Evolutionary conservation across 1,140 invertebrate species (phyloP).

Genomic region (Paramacrobiotus metropolitanus): DNA sequence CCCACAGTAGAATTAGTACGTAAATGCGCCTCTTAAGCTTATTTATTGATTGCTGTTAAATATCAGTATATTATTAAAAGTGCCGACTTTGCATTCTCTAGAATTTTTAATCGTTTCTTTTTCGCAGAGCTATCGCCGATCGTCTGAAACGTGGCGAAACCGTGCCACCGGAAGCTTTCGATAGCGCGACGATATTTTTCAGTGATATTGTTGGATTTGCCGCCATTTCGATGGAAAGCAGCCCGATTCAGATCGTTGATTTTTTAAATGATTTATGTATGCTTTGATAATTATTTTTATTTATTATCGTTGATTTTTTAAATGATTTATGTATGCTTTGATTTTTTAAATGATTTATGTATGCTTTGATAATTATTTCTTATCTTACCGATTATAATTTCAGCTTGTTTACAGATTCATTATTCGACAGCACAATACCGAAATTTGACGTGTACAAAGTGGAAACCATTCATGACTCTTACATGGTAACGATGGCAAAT

Average conservation of each 20-base stretch:
- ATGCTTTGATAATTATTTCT: no score
- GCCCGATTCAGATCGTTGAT: slow-evolving; percentile 78
- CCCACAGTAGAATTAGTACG: background rate
- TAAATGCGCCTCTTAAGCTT: background rate
- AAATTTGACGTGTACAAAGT: slow-evolving; percentile 97
- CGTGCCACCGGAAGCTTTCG: slow-evolving; percentile 73
- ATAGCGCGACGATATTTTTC: slow-evolving; percentile 86
- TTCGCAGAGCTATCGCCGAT: slow-evolving; percentile 49
- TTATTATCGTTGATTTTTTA: slow-evolving; percentile 29
- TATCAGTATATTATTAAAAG: background rate
- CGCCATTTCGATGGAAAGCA: slow-evolving; percentile 63
- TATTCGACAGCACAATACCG: slow-evolving; percentile 72
- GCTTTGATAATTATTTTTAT: background rate
- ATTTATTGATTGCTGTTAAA: background rate
- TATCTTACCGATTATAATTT: background rate
- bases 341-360: no score
- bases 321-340: slow-evolving; percentile 38
- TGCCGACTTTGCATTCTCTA: background rate
- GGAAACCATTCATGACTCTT: slow-evolving; percentile 90
- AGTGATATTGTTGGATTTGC: slow-evolving; percentile 92
- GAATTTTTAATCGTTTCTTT: background rate
- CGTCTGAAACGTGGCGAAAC: slow-evolving; percentile 65
- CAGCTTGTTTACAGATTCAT: background rate
- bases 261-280: slow-evolving; percentile 51
- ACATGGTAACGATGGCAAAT: slow-evolving; percentile 39